Conservation (phyloP, 2,797 vertebrate species). For the Parauchenoglanis punctatus region DNA sequence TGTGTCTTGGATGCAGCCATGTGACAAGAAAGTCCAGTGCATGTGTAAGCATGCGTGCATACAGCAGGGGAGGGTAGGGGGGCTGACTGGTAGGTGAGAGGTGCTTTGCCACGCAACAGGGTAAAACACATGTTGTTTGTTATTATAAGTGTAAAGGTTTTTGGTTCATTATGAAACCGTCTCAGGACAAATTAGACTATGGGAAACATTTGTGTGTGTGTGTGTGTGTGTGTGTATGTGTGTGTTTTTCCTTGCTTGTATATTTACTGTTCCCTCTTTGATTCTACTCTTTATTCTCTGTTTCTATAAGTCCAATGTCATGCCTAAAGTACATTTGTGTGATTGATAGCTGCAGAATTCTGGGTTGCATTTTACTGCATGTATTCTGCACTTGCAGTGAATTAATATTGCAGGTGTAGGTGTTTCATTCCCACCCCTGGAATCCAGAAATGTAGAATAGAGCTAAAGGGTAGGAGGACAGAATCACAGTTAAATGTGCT, state of each 20-base stretch:
- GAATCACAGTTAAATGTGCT: not conserved
- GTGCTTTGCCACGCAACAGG: too few species aligned
- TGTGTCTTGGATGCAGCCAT: too few species aligned
- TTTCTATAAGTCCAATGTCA: not conserved
- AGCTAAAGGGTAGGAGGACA: not conserved
- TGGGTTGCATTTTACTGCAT: not conserved
- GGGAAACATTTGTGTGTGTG: not conserved
- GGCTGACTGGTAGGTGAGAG: too few species aligned
- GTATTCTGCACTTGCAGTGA: not conserved
- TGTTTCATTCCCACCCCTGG: not conserved
- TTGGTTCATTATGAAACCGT: too few species aligned
- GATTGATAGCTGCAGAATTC: not conserved
- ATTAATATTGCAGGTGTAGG: not conserved
- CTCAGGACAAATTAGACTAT: too few species aligned
- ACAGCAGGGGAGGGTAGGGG: too few species aligned
- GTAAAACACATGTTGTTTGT: too few species aligned
- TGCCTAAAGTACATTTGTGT: not conserved
- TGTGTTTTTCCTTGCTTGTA: too few species aligned
- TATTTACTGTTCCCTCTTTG: not conserved
- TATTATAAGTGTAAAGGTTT: too few species aligned
- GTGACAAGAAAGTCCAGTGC: too few species aligned
- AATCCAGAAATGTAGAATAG: not conserved
- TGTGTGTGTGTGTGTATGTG: too few species aligned
- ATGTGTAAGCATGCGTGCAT: too few species aligned
- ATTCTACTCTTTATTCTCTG: not conserved